A percentile compares a stretch with the other conserved stretches of the same genome.
Evolutionary conservation across 2,888 invertebrate species (phyloP).

Genomic region (Notocelia uddmanniana): DNA sequence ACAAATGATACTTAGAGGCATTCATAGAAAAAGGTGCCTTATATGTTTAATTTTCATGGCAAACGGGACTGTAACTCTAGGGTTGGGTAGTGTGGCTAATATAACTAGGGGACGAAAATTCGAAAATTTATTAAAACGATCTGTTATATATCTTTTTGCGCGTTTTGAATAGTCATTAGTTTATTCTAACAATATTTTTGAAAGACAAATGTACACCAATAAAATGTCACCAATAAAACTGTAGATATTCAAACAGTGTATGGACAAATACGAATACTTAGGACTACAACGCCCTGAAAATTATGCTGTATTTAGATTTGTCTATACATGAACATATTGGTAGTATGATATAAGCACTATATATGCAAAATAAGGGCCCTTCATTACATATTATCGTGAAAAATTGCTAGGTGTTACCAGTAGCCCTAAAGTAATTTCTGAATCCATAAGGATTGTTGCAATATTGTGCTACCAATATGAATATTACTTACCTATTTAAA

Average conservation of each 20-base stretch:
- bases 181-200: not conserved
- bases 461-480: slow-evolving; percentile 23
- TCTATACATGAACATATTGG: slow-evolving; percentile 12
- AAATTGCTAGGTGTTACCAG: too few species aligned
- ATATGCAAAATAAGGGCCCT: not conserved
- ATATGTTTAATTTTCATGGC: slow-evolving; percentile 16
- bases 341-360: not conserved
- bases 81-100: slow-evolving; percentile 20
- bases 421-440: too few species aligned
- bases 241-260: slow-evolving; percentile 2
- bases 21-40: slow-evolving; percentile 22
- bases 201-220: not conserved
- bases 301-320: not conserved
- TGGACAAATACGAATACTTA: not conserved
- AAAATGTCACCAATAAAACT: slow-evolving; percentile 3
- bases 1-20: slow-evolving; percentile 27
- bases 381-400: too few species aligned
- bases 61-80: not conserved
- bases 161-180: not conserved
- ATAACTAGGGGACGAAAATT: not conserved
- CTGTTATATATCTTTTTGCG: slow-evolving; percentile 11
- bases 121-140: not conserved
- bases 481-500: slow-evolving; percentile 12
- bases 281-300: not conserved
- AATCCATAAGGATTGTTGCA: slow-evolving; percentile 9